phyloP scores from a whole-genome alignment of 2,888 invertebrate species.

The Tipula vernalis region DNA sequence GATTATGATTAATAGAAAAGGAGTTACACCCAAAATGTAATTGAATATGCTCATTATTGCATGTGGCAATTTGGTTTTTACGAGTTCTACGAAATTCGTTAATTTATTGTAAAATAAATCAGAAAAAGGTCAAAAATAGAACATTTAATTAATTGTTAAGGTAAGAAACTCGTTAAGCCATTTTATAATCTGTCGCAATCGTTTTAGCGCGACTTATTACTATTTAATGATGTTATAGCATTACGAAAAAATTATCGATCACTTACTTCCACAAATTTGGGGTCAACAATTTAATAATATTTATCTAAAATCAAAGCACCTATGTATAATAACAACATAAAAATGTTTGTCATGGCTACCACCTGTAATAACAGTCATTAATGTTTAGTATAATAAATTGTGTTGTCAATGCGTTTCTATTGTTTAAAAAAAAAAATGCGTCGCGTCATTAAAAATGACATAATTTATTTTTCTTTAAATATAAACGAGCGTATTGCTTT shows the following conservation, averaged over 20 bases:
- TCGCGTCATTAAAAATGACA: slow-evolving; percentile 4
- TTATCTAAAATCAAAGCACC: background rate
- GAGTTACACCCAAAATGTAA: background rate
- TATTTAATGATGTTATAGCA: background rate
- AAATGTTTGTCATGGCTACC: background rate
- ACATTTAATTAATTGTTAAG: background rate
- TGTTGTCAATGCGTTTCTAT: background rate
- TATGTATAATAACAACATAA: background rate
- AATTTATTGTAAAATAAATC: background rate
- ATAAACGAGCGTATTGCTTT: background rate
- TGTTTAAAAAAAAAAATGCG: background rate
- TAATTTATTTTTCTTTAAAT: background rate
- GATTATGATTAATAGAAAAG: background rate
- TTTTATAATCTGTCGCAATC: background rate
- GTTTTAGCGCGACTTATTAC: background rate
- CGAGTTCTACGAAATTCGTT: background rate
- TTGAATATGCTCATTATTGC: background rate
- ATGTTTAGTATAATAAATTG: background rate
- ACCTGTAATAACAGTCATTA: background rate
- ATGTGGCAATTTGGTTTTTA: background rate
- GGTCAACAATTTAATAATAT: background rate
- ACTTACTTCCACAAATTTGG: background rate
- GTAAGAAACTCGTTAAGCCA: background rate
- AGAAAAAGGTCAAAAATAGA: background rate
- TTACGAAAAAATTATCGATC: background rate